Conservation (phyloP, 2,888 invertebrate genomes). For the Acanthosoma haemorrhoidale region DNA sequence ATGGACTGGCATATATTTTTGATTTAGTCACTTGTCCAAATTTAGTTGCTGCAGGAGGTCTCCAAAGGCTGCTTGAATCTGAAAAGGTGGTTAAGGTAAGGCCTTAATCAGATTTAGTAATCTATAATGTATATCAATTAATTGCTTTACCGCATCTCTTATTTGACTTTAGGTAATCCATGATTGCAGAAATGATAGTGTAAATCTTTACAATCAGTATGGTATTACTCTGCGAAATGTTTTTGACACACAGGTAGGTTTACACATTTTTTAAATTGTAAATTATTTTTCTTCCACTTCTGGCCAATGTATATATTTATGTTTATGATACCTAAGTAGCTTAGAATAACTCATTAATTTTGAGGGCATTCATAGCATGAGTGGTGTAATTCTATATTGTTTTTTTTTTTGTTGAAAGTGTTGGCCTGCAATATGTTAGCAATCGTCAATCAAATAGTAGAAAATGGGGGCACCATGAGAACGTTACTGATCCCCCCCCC, state of each 20-base stretch:
- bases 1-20: conserved; percentile 78
- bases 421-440: too few species aligned
- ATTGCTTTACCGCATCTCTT: background rate
- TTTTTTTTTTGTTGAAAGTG: too few species aligned
- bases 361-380: background rate
- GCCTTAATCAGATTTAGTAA: background rate
- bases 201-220: conserved; percentile 79
- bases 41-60: conserved; percentile 69
- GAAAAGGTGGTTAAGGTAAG: conserved; percentile 71
- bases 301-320: too few species aligned
- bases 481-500: too few species aligned
- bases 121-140: background rate
- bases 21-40: conserved; percentile 80
- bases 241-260: conserved; percentile 76
- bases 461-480: too few species aligned
- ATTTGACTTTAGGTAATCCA: conserved; percentile 54
- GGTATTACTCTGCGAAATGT: conserved; percentile 76
- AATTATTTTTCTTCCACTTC: too few species aligned
- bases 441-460: too few species aligned
- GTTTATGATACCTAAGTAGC: background rate
- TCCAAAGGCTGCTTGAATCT: conserved; percentile 74
- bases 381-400: background rate
- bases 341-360: background rate
- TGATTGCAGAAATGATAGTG: conserved; percentile 87
- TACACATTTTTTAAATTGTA: background rate